Base-by-base conservation (phyloP, 2,113 vertebrate genomes). In the Syrmaticus mikado region DNA sequence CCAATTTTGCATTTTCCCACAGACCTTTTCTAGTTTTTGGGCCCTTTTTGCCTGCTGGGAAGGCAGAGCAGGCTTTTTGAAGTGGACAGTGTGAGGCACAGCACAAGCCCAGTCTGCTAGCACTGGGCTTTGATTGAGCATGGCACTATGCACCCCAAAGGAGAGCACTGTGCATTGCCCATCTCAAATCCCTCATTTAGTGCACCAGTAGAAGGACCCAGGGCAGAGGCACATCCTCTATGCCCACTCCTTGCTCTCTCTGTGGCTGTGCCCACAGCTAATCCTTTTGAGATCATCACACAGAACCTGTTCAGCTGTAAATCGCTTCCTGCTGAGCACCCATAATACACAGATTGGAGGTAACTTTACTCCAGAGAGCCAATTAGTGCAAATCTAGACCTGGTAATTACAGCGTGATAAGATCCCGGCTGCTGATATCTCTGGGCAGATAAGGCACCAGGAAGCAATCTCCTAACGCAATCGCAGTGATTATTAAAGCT, bases 281-380 rank as follows among this genome's bases (percentile, higher is more conserved):
- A n/a, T 84, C 58, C 72, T 82, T 55, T 34, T 77, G 40, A 30
- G 24, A 74, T 41, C 75, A 53, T 65, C 91, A 79, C 81, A 36
- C 40, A 28, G 40, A 68, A 65, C 48, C 71, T 71, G 64, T 58
- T 10, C 75, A 76, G 87, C 93, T 96, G 90, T 76, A 95, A 91
- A 91, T 94, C 36, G 6, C 95, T 87, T 93, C 94, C 94, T 3
- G 74, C 96, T 77, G 95, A 93, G 96, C 80, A 84, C 94, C 96
- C 87, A 16, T 64, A 82, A 75, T 84, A 57, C 43, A 48, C 89
- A 90, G 82, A 93, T 32, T 36, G 70, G 82, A 89, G 96, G 97
- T 72, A 96, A 96, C 96, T 96, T 95, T 89, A 94, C 97, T 97
- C 97, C 80, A 72, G 97, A 97, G 96, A 98, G 96, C 95, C 97